Base-by-base conservation (phyloP, 2,797 vertebrate species). In the Microctenopoma steveboyesi region DNA sequence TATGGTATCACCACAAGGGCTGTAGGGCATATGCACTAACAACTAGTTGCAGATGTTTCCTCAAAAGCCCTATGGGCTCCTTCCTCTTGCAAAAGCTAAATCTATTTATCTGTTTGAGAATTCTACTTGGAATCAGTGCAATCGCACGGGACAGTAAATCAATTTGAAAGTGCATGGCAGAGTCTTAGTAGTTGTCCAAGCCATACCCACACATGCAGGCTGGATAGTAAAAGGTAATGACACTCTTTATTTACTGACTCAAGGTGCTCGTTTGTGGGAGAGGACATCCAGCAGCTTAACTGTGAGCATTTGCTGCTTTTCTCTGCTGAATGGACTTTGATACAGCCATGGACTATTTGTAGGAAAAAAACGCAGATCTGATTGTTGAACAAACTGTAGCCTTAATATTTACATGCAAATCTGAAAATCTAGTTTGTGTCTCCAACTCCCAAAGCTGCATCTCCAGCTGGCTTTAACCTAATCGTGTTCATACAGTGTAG, bases 21-120 rank as follows among this genome's bases (percentile, higher is more conserved):
- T 45, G 30, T 33, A 18, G 13, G 40, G 33, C 47, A 63, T 18
- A 30, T 22, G 46, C 42, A 39, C 22, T 22, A 37, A 72, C 25
- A 59, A 39, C 55, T 15, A 54, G 42, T 54, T 56, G 56, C 54
- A 72, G 25, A 64, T 47, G 57, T 47, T 78, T 68, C 46, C 46
- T 43, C 12, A 10, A 33, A 40, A 52, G 16, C 53, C 49, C 43
- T 25, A 15, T 27, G 3, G 5, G 35, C 28, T 68, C 25, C 10
- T 5, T 25, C 50, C 14, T 69, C 22, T 47, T 22, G 9, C 10
- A 54, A 47, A 40, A 78, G 18, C 40, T 46, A 33, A 33, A 47
- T 27, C n/a, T 37, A 71, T 61, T 28, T 28, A 72, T 72, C 40
- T 48, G 50, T 73, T 65, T 28, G 35, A 22, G 27, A 28, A 25